Base-by-base conservation (phyloP, 53 echinoderm and acorn worm species). In the Astropecten irregularis region DNA sequence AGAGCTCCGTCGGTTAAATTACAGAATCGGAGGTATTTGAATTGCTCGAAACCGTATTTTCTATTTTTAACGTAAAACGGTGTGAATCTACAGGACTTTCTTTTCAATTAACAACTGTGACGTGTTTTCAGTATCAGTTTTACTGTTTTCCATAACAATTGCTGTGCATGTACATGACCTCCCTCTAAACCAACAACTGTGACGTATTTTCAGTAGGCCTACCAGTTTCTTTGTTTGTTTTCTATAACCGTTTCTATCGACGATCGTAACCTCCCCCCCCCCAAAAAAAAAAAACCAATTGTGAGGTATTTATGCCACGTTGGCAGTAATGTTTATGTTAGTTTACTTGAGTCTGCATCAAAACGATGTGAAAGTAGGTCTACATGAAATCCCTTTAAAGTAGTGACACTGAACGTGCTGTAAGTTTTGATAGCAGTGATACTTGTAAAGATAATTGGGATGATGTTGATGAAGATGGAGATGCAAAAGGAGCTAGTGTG, bases 381-480 rank as follows among this genome's bases (percentile, higher is more conserved):
- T 54, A 28, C 81, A 67, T 68, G 46, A 22, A 36, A 52, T 74
- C 18, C 67, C 81, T 25, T 19, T 18, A 15, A 76, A 76, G 55
- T n/a, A n/a, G n/a, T n/a, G n/a, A n/a, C n/a, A 59, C 59, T 59
- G 59, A 59, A 30, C 59, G 27, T 58, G 58, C 58, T 27, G 29
- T 58, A 27, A 13, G 58, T 58, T n/a, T 58, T 58, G 30, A 58
- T 58, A 29, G 19, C 58, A 58, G 58, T 58, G 29, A 58, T 58
- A 3, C 58, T 58, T 0, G 29, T 59, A 14, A 46, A 25, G 47
- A 71, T 20, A 20, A 22, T 46, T 26, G 29, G 21, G 71, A 50
- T 47, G 44, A 71, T 22, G 42, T 26, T 47, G 26, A 27, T 58
- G 26, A 20, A 22, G 27, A 2, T 16, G 70, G 44, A n/a, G n/a